phyloP scores from a whole-genome alignment of 2,113 vertebrate genomes.

The Crocuta crocuta region DNA sequence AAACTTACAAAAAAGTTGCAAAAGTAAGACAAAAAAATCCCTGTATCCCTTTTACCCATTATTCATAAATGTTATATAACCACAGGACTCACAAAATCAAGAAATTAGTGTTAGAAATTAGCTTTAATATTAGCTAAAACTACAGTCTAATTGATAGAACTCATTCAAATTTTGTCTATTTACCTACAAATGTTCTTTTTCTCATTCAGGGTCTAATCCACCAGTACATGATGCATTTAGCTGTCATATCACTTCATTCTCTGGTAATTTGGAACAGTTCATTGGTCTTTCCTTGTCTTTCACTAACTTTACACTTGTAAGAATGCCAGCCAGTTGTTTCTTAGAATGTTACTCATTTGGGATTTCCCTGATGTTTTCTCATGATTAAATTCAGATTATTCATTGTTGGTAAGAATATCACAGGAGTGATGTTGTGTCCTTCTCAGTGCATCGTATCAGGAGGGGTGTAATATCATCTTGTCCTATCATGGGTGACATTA shows the following conservation, averaged over 20 bases:
- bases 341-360: not conserved
- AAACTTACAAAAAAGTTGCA: not conserved
- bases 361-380: not conserved
- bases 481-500: not conserved
- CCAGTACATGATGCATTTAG: not conserved
- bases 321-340: not conserved
- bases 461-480: not conserved
- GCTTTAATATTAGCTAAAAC: not conserved
- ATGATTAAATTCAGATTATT: not conserved
- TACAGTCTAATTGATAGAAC: not conserved
- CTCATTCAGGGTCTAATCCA: not conserved
- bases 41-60: not conserved
- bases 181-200: not conserved
- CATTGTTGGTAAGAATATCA: not conserved
- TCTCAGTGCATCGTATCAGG: not conserved
- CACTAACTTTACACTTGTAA: not conserved
- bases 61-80: not conserved
- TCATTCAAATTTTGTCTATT: not conserved
- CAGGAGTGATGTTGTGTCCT: not conserved
- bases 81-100: not conserved
- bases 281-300: not conserved
- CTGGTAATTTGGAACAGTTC: not conserved
- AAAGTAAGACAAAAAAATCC: not conserved
- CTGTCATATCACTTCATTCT: not conserved
- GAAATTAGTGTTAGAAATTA: constrained; percentile 12